Percentiles rank a stretch among this genome's conserved stretches.
Conservation (phyloP, 2,113 vertebrate species). For the Scalopus aquaticus region DNA sequence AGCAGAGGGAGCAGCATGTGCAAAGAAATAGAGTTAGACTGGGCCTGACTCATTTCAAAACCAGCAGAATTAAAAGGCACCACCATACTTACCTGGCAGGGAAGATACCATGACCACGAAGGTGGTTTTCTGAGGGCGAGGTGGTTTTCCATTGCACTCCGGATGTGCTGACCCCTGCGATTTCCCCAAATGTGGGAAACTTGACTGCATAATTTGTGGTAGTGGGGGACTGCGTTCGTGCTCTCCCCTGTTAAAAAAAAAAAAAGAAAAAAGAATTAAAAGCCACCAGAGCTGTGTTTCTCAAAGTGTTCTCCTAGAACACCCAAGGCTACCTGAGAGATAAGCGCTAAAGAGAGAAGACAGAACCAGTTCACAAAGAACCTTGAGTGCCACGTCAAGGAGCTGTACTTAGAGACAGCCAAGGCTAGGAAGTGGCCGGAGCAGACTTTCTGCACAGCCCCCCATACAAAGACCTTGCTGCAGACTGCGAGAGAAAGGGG, state of each 20-base stretch:
- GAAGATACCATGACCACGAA: too few relatives aligned
- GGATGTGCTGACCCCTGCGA: too few relatives aligned
- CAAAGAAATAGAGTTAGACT: not conserved
- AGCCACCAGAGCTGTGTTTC: not conserved
- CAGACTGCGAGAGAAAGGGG: not conserved
- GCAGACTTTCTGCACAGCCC: not conserved
- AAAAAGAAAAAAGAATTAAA: not conserved
- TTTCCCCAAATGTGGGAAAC: too few relatives aligned
- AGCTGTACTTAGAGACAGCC: not conserved
- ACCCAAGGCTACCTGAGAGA: not conserved
- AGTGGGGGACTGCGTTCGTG: too few relatives aligned
- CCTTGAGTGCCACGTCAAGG: not conserved
- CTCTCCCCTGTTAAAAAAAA: too few relatives aligned
- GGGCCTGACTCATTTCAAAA: not conserved
- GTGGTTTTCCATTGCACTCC: too few relatives aligned
- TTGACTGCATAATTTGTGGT: too few relatives aligned
- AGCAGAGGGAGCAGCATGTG: not conserved
- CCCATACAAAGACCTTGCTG: not conserved
- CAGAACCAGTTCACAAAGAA: not conserved
- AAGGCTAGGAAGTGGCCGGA: not conserved
- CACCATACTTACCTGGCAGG: too few relatives aligned
- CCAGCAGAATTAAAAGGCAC: not conserved
- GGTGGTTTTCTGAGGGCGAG: too few relatives aligned
- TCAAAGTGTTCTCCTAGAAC: not conserved
- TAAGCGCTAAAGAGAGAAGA: not conserved